A percentile compares a stretch with the other conserved stretches of the same genome.
Evolutionary conservation across 2,888 invertebrate genomes (phyloP).

Genomic region (Synergus japonicus): DNA sequence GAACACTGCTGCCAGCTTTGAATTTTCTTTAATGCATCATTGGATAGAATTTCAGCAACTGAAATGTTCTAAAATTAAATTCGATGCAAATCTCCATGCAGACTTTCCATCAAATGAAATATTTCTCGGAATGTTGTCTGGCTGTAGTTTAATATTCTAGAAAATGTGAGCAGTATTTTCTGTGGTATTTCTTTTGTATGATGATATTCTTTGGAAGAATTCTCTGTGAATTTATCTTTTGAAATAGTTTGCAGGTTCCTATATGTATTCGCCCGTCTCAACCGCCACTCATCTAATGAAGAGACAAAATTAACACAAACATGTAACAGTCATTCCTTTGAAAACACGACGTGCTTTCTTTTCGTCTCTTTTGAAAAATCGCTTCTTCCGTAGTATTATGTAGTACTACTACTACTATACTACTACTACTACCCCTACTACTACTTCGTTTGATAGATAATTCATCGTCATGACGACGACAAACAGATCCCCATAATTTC

Average conservation of each 20-base stretch:
- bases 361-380: constrained; percentile 37
- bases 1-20: background rate
- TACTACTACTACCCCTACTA: background rate
- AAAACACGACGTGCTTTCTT: constrained; percentile 32
- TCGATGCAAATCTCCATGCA: constrained; percentile 11
- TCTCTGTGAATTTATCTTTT: constrained; percentile 40
- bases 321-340: constrained; percentile 25
- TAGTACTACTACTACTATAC: background rate
- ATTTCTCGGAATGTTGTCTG: constrained; percentile 8
- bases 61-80: background rate
- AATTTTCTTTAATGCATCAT: background rate
- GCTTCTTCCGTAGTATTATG: background rate
- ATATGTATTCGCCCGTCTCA: constrained; percentile 11
- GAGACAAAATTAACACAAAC: constrained; percentile 37
- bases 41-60: background rate
- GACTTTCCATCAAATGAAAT: constrained; percentile 2
- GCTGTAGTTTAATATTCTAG: constrained; percentile 34
- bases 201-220: constrained; percentile 20
- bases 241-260: background rate
- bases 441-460: constrained; percentile 30
- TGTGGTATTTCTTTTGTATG: constrained; percentile 37
- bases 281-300: constrained; percentile 37
- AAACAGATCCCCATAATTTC: constrained; percentile 38
- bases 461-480: constrained; percentile 40
- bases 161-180: constrained; percentile 37